Conservation (phyloP, 2,797 vertebrate species). For the Ispidina lecontei region DNA sequence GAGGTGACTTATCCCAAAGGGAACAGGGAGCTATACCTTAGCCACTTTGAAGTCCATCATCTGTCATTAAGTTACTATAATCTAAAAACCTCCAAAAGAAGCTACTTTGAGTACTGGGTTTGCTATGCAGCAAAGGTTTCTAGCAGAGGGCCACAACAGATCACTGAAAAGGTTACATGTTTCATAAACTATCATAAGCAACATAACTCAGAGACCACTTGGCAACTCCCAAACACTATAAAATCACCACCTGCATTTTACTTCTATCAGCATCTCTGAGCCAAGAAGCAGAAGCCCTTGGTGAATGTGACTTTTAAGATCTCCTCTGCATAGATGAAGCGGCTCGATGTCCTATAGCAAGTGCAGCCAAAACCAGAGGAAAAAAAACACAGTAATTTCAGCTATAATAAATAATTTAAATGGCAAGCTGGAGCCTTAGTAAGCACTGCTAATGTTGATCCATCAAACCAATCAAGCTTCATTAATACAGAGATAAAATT, state of each 20-base stretch:
- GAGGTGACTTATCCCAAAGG: neutral
- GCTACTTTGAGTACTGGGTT: neutral
- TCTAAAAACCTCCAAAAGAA: neutral
- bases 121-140: neutral
- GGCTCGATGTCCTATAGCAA: neutral
- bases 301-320: neutral
- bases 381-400: neutral
- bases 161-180: neutral
- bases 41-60: neutral
- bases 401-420: neutral
- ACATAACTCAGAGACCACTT: conserved; percentile 6
- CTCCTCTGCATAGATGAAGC: neutral
- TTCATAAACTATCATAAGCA: neutral
- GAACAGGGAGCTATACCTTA: neutral
- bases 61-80: neutral
- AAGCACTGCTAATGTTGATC: neutral
- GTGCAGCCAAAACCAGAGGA: neutral
- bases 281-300: conserved; percentile 1
- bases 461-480: neutral
- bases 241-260: conserved; percentile 34
- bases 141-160: neutral
- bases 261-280: neutral
- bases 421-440: neutral
- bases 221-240: neutral
- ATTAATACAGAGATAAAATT: neutral